Base-by-base conservation (phyloP, 2,888 invertebrate genomes). In the Ethmia dodecea region DNA sequence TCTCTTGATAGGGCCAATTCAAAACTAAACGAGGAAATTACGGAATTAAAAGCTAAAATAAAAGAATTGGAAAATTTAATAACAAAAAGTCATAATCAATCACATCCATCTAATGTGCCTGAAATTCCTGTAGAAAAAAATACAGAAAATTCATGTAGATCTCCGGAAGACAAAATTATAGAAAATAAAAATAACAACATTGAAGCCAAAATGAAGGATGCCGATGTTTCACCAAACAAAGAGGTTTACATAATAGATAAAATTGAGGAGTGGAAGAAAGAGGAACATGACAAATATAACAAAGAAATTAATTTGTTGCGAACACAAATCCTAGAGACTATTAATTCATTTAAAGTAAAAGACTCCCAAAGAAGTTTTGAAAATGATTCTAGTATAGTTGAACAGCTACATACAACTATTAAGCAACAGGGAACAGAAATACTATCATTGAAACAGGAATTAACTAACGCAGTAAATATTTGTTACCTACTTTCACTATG, bases 381-480 rank as follows among this genome's bases (percentile, higher is more conserved):
- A 32, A 69, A 63, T 18, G 76, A 76, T 24, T 47, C 64, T 2
- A 60, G 61, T 33, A 62, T 68, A 52, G 80, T 81, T 49, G 67
- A 72, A 29, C 65, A 78, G 38, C 51, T 88, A 12, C 75, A 83
- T 34, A 60, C 62, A 31, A 76, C 87, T 13, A 74, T 89, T 37
- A 74, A 72, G 48, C 72, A 87, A 40, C 89, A 89, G 53, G 87
- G 88, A 30, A 60, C 62, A 30, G 88, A 89, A 71, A 87, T 89
- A 52, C 48, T 65, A 24, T 55, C 61, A 37, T 52, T 89, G 10
- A 83, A 78, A 55, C 74, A 83, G 39, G 86, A 88, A 50, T 47
- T 89, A 11, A 60, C 61, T 18, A 73, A 83, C 47, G 67, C 71
- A 35, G 80, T 83, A 62, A 47, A 66, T 65, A 39, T 13, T 61